Base-by-base conservation (phyloP, 2,888 invertebrate genomes). In the Mythimna impura region DNA sequence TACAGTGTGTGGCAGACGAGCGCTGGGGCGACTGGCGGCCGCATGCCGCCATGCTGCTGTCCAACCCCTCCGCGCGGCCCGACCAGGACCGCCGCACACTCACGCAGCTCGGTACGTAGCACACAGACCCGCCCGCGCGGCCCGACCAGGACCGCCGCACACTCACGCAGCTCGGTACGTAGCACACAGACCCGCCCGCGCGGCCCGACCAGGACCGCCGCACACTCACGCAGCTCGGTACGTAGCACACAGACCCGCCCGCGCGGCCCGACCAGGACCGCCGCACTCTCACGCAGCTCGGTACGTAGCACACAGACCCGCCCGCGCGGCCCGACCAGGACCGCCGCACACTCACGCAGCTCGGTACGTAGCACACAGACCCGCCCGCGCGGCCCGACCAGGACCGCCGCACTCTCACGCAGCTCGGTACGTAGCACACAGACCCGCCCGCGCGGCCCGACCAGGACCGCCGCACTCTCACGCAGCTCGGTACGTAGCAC, bases 11-110 rank as follows among this genome's bases (percentile, higher is more conserved):
- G 82, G 91, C 97, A 50, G 98, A 98, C 91, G 97, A 97, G 87
- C 97, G 97, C 85, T 98, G 98, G 98, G 98, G 97, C 71, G 99
- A 99, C 95, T 99, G 99, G 99, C 97, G 99, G 78, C 98, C 99
- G 34, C 99, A 99, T 96, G 97, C 99, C 71, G 99, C 99, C 76
- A 99, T 99, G 97, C 97, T 99, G 87, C 97, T 99, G 69, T 98
- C 99, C 78, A 99, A 99, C 94, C 97, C 98, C 20, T 97, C 98
- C 17, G 96, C 97, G 82, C 97, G 97, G 78, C 97, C 98, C 1
- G 98, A 98, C 84, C 96, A 98, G 72, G 98, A 98, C 95, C 97
- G 97, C 14, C 97, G 97, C 89, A 97, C 98, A 10, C 97, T 98
- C 76, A 97, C 98, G 3, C 98, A 97, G 34, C 95, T 99, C 50